Evolutionary conservation across 2,888 invertebrate genomes (phyloP).

Genomic region (Dendrolimus pini): DNA sequence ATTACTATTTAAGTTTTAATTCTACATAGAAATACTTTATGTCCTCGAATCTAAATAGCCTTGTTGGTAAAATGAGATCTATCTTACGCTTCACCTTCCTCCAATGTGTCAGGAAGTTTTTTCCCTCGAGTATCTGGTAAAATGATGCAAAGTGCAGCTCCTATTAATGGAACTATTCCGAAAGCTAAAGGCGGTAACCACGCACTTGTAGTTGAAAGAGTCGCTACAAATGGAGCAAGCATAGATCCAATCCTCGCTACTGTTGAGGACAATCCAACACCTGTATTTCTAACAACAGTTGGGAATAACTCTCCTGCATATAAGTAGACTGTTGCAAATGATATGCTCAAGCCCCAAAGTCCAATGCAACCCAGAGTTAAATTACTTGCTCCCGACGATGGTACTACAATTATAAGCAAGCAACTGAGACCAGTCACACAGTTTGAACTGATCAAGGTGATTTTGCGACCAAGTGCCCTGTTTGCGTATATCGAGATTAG

Average conservation of each 20-base stretch:
- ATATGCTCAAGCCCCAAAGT: conserved; percentile 87
- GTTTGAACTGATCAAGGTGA: conserved; percentile 80
- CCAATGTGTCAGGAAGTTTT: conserved; percentile 86
- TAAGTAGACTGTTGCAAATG: conserved; percentile 91
- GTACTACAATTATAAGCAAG: conserved; percentile 77
- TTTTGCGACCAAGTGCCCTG: conserved; percentile 80
- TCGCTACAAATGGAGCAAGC: conserved; percentile 87
- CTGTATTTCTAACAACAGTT: conserved; percentile 91
- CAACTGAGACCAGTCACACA: conserved; percentile 80
- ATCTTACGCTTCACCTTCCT: conserved; percentile 82
- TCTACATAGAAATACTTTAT: too few relatives aligned
- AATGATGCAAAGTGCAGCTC: conserved; percentile 80
- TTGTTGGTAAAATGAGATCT: conserved; percentile 8
- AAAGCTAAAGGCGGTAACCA: conserved; percentile 85
- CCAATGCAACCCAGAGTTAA: conserved; percentile 83
- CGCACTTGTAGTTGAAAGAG: conserved; percentile 69
- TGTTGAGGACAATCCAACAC: conserved; percentile 90
- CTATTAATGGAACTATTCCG: conserved; percentile 81
- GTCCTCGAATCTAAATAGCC: conserved; percentile 13
- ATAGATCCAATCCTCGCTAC: conserved; percentile 91
- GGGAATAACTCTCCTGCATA: conserved; percentile 94
- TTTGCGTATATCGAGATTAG: conserved; percentile 79
- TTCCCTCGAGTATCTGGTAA: conserved; percentile 88
- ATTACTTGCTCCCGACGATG: conserved; percentile 60
- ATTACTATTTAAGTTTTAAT: conserved; percentile 4